Base-by-base conservation (phyloP, 2,888 invertebrate genomes). In the Drosophila neonasuta region DNA sequence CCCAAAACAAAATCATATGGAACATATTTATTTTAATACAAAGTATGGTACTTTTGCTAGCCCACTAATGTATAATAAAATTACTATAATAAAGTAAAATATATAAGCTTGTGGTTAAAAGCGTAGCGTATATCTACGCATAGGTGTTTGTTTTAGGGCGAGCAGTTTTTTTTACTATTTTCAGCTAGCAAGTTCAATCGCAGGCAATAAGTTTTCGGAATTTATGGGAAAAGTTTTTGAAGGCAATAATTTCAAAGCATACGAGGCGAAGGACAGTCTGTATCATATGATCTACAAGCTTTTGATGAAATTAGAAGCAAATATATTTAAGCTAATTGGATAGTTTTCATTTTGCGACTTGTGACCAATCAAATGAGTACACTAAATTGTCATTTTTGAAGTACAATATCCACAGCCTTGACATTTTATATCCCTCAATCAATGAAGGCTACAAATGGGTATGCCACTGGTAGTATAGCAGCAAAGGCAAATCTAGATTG, bases 291-390 rank as follows among this genome's bases (percentile, higher is more conserved):
- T 13, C 10, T n/a, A n/a, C 32, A 58, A 36, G 49, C 29, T 17
- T 59, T 64, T 57, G 52, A 46, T 20, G 30, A 34, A 8, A 44
- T 34, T 17, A 9, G 4, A 13, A 41, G 48, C 55, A 83, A 71
- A 86, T 77, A 67, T 71, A 74, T 80, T 77, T 51, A 69, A 72
- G 68, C 63, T 83, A 74, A 80, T 84, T 84, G 75, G 57, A 68
- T 60, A 67, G 68, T 68, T 74, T 64, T 61, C 48, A 50, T 54
- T 49, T 41, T 34, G n/a, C 20, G 2, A 29, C 8, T 13, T 44
- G 36, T 6, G n/a, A 13, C 44, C 44, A 54, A 52, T 41, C 20
- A 30, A 64, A 75, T 63, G 17, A 34, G 11, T 15, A 49, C 30
- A 49, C 42, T 17, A 11, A 56, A 50, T 49, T 69, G 44, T 32